A percentile compares a stretch with the other conserved stretches of the same genome.
Conservation (phyloP, 2,113 vertebrate species). For the Sylvicapra grimmia region DNA sequence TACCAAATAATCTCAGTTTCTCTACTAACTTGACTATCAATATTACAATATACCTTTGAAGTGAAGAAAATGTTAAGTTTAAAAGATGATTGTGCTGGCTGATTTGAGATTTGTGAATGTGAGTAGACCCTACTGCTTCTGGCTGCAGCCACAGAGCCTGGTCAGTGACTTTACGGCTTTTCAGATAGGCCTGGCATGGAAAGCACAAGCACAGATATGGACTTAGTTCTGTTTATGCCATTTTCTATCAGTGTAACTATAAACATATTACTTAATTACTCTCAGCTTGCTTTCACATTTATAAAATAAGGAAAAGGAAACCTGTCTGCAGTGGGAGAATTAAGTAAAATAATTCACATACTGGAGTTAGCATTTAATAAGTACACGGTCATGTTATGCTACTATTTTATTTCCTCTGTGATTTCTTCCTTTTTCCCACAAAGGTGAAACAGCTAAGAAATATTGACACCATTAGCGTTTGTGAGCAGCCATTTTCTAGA, state of each 20-base stretch:
- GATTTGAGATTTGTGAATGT: not conserved
- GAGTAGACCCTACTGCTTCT: not conserved
- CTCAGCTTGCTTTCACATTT: not conserved
- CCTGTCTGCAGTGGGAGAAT: not conserved
- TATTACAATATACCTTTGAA: not conserved
- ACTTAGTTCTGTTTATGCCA: not conserved
- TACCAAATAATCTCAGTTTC: not conserved
- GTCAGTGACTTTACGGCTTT: not conserved
- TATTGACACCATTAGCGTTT: not conserved
- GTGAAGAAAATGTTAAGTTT: not conserved
- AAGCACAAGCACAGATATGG: not conserved
- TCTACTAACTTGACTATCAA: not conserved
- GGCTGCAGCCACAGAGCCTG: not conserved
- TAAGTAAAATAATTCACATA: not conserved
- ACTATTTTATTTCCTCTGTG: slow-evolving; percentile 3
- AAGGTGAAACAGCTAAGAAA: not conserved
- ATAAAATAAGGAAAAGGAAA: not conserved
- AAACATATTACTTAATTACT: not conserved
- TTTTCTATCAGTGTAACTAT: not conserved
- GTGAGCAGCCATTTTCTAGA: not conserved
- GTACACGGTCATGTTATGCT: not conserved
- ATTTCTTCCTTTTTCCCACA: not conserved
- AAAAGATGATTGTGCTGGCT: not conserved
- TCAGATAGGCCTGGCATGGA: not conserved
- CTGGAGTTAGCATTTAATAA: not conserved